Percentiles rank a stretch among this genome's conserved stretches.
Evolutionary conservation across 2,888 invertebrate genomes (phyloP).

Genomic region (Tribolium freemani): DNA sequence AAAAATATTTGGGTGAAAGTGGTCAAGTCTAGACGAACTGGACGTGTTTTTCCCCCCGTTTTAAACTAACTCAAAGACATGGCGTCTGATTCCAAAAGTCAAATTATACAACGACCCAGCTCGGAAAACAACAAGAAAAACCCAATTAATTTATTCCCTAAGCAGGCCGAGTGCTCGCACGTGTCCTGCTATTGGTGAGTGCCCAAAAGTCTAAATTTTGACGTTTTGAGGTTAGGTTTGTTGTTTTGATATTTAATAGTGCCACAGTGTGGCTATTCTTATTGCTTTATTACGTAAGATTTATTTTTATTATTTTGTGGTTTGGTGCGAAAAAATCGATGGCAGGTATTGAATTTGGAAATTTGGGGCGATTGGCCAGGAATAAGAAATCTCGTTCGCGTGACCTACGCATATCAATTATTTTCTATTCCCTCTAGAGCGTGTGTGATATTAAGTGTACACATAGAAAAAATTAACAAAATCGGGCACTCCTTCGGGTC

Average conservation of each 20-base stretch:
- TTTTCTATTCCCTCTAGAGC: slow-evolving; percentile 2
- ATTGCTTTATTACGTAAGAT: background rate
- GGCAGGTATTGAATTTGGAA: slow-evolving; percentile 1
- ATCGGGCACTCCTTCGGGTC: slow-evolving; percentile 17
- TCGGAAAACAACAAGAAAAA: slow-evolving; percentile 57
- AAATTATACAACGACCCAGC: slow-evolving; percentile 57
- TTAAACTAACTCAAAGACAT: slow-evolving; percentile 40
- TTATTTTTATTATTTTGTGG: slow-evolving; percentile 1
- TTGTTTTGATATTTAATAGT: slow-evolving; percentile 21
- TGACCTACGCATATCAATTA: slow-evolving; percentile 24
- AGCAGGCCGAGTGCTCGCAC: slow-evolving; percentile 85
- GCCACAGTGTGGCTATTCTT: background rate
- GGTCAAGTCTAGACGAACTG: background rate
- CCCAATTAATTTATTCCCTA: slow-evolving; percentile 74
- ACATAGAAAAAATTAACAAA: slow-evolving; percentile 17
- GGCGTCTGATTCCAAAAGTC: slow-evolving; percentile 59
- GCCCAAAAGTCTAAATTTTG: slow-evolving; percentile 13
- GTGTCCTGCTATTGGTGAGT: slow-evolving; percentile 90
- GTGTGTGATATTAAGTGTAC: slow-evolving; percentile 6
- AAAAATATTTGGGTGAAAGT: slow-evolving; percentile 15
- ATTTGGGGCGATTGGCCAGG: background rate
- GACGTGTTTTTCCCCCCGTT: background rate
- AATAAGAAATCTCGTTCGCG: slow-evolving; percentile 10
- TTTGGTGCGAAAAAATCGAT: background rate
- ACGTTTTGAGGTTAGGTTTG: slow-evolving; percentile 31